These are phyloP conservation scores for Sebastes itinus DNA, from an alignment of 2,797 vertebrate genomes.

Conservation along the genomic window DNA sequence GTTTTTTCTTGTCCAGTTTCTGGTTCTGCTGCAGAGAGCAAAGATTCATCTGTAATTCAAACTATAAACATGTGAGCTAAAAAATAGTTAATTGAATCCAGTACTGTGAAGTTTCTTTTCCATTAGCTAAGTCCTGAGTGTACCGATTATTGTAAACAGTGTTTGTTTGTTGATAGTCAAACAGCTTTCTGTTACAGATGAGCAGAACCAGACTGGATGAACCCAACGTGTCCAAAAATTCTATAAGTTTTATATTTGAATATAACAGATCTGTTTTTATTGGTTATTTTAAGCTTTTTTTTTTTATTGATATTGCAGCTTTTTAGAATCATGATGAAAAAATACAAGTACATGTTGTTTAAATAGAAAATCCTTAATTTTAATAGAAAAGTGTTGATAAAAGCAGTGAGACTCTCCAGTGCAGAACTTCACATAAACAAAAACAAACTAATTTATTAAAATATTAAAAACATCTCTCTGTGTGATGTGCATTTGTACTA, in stretches of 20 bases:
- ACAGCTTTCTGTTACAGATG: neutral
- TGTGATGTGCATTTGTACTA: constrained; percentile 39
- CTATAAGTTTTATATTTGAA: neutral
- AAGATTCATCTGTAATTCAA: neutral
- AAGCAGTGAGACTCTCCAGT: constrained; percentile 78
- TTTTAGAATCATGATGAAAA: neutral
- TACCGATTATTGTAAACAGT: neutral
- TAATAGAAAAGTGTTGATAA: constrained; percentile 55
- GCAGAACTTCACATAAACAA: constrained; percentile 68
- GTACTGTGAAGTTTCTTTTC: neutral
- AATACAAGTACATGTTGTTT: constrained; percentile 14
- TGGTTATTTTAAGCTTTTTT: neutral
- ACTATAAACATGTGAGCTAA: neutral
- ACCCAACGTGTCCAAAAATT: neutral
- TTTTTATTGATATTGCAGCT: neutral
- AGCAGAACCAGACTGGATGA: neutral
- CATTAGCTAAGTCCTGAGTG: neutral
- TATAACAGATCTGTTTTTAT: neutral
- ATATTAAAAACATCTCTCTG: constrained; percentile 26
- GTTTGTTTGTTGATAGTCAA: neutral
- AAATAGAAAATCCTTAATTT: constrained; percentile 67
- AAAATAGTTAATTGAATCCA: neutral
- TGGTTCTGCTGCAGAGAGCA: neutral
- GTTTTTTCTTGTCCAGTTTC: neutral
- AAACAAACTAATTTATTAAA: constrained; percentile 44